Conservation (phyloP, 1,140 invertebrate genomes). For the Uloborus diversus region DNA sequence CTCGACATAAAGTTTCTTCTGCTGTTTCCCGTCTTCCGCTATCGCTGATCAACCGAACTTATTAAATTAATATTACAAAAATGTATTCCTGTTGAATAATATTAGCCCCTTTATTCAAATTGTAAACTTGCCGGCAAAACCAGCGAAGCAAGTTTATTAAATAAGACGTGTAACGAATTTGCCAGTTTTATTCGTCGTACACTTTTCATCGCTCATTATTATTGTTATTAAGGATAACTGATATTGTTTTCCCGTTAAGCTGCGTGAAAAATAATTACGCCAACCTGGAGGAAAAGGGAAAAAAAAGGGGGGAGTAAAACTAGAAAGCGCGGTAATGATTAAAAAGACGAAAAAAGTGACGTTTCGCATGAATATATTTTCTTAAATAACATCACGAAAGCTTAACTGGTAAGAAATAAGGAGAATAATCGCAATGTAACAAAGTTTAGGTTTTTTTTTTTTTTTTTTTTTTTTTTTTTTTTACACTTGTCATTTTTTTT, state of each 20-base stretch:
- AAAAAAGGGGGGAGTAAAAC: slow-evolving; percentile 31
- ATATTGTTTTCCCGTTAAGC: slow-evolving; percentile 54
- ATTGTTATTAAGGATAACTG: slow-evolving; percentile 56
- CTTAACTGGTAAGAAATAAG: slow-evolving; percentile 31
- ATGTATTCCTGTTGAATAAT: slow-evolving; percentile 52
- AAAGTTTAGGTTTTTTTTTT: background rate
- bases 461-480: background rate
- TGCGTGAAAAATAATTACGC: slow-evolving; percentile 54
- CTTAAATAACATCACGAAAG: slow-evolving; percentile 32
- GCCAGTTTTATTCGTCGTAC: slow-evolving; percentile 52
- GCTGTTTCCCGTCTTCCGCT: slow-evolving; percentile 26
- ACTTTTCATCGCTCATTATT: slow-evolving; percentile 55
- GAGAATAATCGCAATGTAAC: background rate
- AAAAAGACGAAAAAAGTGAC: slow-evolving; percentile 41
- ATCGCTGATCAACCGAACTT: slow-evolving; percentile 41
- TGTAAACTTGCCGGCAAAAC: slow-evolving; percentile 43
- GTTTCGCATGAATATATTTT: slow-evolving; percentile 51
- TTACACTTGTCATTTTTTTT: background rate
- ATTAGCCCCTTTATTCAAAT: slow-evolving; percentile 55
- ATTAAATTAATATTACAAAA: slow-evolving; percentile 56
- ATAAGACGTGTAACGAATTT: slow-evolving; percentile 53
- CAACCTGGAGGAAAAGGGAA: slow-evolving; percentile 5
- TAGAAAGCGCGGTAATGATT: slow-evolving; percentile 47
- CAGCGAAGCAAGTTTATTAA: slow-evolving; percentile 53
- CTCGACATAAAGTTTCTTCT: background rate